A percentile compares a stretch with the other conserved stretches of the same genome.
These are phyloP conservation scores for Dasyurus viverrinus DNA, from an alignment of 2,113 vertebrate species.

Conservation along the genomic window DNA sequence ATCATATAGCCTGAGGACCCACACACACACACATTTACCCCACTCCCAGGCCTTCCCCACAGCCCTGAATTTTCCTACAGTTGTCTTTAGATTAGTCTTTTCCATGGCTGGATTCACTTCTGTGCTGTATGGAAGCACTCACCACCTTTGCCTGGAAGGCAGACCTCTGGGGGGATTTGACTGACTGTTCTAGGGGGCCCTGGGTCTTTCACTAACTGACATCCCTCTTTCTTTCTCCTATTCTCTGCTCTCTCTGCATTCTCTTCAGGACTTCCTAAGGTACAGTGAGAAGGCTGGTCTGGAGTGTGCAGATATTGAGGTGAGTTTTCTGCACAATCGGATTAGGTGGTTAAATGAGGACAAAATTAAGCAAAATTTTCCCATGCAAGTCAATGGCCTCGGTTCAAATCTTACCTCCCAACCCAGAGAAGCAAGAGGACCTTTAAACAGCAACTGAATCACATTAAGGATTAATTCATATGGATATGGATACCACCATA, in stretches of 20 bases:
- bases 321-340: conserved; percentile 75
- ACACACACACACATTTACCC: too few relatives aligned
- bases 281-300: conserved; percentile 95
- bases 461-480: background rate
- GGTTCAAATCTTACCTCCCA: background rate
- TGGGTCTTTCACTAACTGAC: conserved; percentile 38
- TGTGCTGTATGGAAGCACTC: background rate
- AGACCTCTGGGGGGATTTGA: conserved; percentile 18
- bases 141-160: background rate
- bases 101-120: background rate
- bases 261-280: conserved; percentile 94
- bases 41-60: background rate
- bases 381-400: too few relatives aligned
- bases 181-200: background rate
- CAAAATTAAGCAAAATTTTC: background rate
- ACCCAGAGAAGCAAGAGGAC: background rate
- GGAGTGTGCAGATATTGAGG: conserved; percentile 95
- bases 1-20: too few relatives aligned
- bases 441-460: background rate
- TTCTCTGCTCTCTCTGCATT: conserved; percentile 29
- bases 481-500: background rate
- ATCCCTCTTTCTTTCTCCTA: background rate
- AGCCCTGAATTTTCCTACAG: background rate
- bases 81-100: background rate
- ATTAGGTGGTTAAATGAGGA: background rate